phyloP scores from a whole-genome alignment of 2,888 invertebrate species.

The Kuschelorhynchus macadamiae region DNA sequence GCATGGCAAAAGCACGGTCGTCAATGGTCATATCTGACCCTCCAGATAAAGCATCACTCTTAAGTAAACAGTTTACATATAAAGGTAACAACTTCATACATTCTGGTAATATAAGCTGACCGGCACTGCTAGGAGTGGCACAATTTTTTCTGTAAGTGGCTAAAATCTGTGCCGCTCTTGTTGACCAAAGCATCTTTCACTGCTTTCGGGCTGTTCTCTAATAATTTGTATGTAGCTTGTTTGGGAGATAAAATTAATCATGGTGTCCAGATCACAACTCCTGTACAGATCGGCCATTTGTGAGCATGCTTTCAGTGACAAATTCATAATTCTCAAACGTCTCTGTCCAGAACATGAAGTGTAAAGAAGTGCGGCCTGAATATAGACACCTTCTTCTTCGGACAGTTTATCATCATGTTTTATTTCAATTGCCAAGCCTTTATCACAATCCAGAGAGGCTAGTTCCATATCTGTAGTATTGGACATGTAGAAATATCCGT shows the following conservation, averaged over 20 bases:
- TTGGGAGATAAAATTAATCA: slow-evolving; percentile 95
- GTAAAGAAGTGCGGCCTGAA: slow-evolving; percentile 94
- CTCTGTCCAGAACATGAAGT: slow-evolving; percentile 92
- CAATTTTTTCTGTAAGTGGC: slow-evolving; percentile 93
- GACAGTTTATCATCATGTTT: slow-evolving; percentile 99
- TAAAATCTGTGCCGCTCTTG: slow-evolving; percentile 55
- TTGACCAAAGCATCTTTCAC: slow-evolving; percentile 88
- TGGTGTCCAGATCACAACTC: slow-evolving; percentile 93
- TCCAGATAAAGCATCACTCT: slow-evolving; percentile 93
- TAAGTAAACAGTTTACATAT: slow-evolving; percentile 93
- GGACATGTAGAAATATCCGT: slow-evolving; percentile 97
- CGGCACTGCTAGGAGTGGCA: slow-evolving; percentile 93
- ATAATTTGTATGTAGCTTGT: slow-evolving; percentile 86
- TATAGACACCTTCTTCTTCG: slow-evolving; percentile 93
- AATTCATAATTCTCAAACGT: slow-evolving; percentile 87
- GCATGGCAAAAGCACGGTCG: slow-evolving; percentile 95
- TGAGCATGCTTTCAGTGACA: slow-evolving; percentile 88
- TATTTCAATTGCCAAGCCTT: slow-evolving; percentile 92
- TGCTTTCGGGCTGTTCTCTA: slow-evolving; percentile 87
- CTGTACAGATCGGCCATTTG: slow-evolving; percentile 96
- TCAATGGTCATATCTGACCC: slow-evolving; percentile 97
- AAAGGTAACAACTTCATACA: slow-evolving; percentile 97
- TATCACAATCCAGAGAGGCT: slow-evolving; percentile 83
- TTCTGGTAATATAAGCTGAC: slow-evolving; percentile 98
- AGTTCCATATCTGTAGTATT: slow-evolving; percentile 99